Percentiles rank a stretch among this genome's conserved stretches.
Conservation (phyloP, 2,113 vertebrate species). For the Australoheros scitulus region DNA sequence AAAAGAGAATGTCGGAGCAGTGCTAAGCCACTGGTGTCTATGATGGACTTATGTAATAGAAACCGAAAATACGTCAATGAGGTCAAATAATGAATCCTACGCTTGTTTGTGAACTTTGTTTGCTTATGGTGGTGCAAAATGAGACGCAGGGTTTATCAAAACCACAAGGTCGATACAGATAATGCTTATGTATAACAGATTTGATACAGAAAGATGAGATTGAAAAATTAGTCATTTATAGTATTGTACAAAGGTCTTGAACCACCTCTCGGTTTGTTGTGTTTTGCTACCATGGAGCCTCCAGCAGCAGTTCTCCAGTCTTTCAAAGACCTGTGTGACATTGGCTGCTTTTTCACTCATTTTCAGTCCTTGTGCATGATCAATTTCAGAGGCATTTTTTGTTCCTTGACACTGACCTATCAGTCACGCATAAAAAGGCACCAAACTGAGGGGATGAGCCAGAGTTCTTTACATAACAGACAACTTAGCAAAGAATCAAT, state of each 20-base stretch:
- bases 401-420: no score
- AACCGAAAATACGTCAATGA: slow-evolving; percentile 1
- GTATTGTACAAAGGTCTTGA: not conserved
- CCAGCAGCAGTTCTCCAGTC: no score
- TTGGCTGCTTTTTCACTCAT: not conserved
- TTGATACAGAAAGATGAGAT: not conserved
- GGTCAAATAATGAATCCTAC: not conserved
- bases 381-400: no score
- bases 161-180: not conserved
- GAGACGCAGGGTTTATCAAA: not conserved
- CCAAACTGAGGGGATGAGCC: no score
- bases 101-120: not conserved
- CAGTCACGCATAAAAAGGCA: no score
- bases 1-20: not conserved
- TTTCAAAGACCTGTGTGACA: not conserved
- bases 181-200: not conserved
- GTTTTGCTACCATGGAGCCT: not conserved
- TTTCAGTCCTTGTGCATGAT: not conserved
- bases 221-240: not conserved
- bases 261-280: not conserved
- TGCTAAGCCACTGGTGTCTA: not conserved
- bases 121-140: not conserved
- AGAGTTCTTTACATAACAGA: no score
- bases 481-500: no score
- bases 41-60: not conserved